phyloP scores from a whole-genome alignment of 2,888 invertebrate species.

The Drosophila barbarae region DNA sequence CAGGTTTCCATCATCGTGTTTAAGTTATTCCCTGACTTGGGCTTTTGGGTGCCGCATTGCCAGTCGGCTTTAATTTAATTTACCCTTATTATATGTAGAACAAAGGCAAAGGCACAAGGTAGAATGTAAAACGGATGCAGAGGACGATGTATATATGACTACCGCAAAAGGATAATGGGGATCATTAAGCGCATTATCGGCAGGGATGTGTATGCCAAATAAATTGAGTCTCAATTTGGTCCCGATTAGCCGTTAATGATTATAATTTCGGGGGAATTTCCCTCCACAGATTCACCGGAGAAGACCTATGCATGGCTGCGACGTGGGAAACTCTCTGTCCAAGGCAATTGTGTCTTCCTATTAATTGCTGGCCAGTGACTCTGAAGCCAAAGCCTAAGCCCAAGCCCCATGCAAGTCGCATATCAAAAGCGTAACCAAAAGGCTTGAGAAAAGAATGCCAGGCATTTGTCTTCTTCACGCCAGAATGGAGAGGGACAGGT shows the following conservation, averaged over 20 bases:
- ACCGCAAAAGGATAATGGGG: constrained; percentile 57
- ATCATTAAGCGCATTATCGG: constrained; percentile 44
- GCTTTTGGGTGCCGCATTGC: constrained; percentile 3
- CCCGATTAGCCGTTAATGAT: constrained; percentile 51
- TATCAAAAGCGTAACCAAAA: constrained; percentile 71
- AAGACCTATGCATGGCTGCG: constrained; percentile 31
- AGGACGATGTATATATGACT: constrained; percentile 35
- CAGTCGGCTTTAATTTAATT: constrained; percentile 42
- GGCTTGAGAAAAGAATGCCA: constrained; percentile 71
- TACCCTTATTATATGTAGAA: constrained; percentile 48
- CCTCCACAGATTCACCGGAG: constrained; percentile 32
- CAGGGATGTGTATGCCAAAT: constrained; percentile 40
- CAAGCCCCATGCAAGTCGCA: constrained; percentile 47
- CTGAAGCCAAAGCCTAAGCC: not conserved
- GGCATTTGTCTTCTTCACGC: constrained; percentile 72
- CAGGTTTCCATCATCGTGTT: constrained; percentile 42
- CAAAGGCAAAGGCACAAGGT: constrained; percentile 9
- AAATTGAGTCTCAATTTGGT: constrained; percentile 59
- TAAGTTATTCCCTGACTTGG: constrained; percentile 19
- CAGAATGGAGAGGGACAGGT: constrained; percentile 41
- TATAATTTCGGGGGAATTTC: constrained; percentile 51
- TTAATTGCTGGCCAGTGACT: constrained; percentile 53
- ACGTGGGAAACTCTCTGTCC: constrained; percentile 59
- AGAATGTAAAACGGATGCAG: constrained; percentile 22
- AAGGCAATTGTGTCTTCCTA: constrained; percentile 52